phyloP scores from a whole-genome alignment of 2,888 invertebrate genomes.

The Catotricha subobsoleta region DNA sequence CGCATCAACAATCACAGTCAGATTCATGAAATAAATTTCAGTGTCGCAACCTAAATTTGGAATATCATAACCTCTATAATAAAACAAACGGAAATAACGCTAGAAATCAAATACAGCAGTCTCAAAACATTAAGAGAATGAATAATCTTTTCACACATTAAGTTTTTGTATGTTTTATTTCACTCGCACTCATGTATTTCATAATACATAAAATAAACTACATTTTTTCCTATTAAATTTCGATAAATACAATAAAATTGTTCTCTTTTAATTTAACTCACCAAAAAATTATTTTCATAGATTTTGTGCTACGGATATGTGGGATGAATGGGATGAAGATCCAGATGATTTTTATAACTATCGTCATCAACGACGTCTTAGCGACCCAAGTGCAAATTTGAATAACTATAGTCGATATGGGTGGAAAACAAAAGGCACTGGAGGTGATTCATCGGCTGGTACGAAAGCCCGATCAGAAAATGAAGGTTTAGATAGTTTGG shows the following conservation, averaged over 20 bases:
- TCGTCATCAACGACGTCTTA: conserved; percentile 57
- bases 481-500: conserved; percentile 74
- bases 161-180: background rate
- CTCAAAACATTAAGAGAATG: too few relatives aligned
- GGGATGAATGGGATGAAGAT: conserved; percentile 85
- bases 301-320: conserved; percentile 66
- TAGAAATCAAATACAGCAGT: too few relatives aligned
- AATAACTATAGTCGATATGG: conserved; percentile 69
- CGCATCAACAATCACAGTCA: too few relatives aligned
- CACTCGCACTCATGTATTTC: background rate
- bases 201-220: background rate
- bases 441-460: conserved; percentile 35
- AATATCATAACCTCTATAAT: too few relatives aligned
- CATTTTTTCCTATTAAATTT: background rate
- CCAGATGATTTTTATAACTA: conserved; percentile 70
- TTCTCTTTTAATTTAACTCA: too few relatives aligned
- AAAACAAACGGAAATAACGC: too few relatives aligned
- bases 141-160: too few relatives aligned
- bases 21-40: too few relatives aligned
- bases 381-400: conserved; percentile 84
- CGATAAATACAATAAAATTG: too few relatives aligned
- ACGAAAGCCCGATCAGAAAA: conserved; percentile 77
- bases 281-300: conserved; percentile 14
- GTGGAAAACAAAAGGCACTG: conserved; percentile 43
- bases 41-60: too few relatives aligned